Conservation (phyloP, 2,888 invertebrate genomes). For the Caenorhabditis panamensis region DNA sequence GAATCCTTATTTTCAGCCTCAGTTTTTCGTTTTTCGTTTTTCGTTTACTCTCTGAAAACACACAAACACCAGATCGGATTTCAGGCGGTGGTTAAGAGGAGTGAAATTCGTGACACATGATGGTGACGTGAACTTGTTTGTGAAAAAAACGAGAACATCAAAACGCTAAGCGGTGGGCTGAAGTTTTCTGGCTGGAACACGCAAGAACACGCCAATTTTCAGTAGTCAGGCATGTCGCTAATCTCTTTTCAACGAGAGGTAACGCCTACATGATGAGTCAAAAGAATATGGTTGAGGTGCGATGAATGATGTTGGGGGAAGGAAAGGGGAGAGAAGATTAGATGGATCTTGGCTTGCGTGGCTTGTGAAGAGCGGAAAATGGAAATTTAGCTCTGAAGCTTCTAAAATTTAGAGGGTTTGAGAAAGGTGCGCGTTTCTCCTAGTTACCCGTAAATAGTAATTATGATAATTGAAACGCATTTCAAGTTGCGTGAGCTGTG, state of each 20-base stretch:
- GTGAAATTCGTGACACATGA: background rate
- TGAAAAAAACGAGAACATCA: background rate
- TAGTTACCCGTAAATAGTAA: too few relatives aligned
- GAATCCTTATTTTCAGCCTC: background rate
- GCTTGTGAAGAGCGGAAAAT: too few relatives aligned
- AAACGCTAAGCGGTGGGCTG: background rate
- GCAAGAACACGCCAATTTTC: slow-evolving; percentile 5
- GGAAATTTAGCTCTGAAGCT: too few relatives aligned
- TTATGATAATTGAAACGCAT: too few relatives aligned
- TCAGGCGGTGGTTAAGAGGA: slow-evolving; percentile 10
- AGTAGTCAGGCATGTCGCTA: background rate
- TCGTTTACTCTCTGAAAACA: background rate
- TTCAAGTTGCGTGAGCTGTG: too few relatives aligned
- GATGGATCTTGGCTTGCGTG: too few relatives aligned
- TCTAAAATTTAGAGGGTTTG: too few relatives aligned
- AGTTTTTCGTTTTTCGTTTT: too few relatives aligned
- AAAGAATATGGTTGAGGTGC: background rate
- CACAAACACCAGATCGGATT: slow-evolving; percentile 19
- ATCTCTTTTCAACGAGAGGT: background rate
- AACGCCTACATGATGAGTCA: too few relatives aligned
- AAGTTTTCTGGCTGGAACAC: background rate
- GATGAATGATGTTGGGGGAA: background rate
- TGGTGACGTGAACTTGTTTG: slow-evolving; percentile 7
- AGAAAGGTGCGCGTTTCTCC: too few relatives aligned
- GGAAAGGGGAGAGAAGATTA: background rate